Percentiles rank a stretch among this genome's conserved stretches.
These are phyloP conservation scores for Xylocopa sonorina DNA, from an alignment of 1,140 invertebrate genomes.

Conservation along the genomic window DNA sequence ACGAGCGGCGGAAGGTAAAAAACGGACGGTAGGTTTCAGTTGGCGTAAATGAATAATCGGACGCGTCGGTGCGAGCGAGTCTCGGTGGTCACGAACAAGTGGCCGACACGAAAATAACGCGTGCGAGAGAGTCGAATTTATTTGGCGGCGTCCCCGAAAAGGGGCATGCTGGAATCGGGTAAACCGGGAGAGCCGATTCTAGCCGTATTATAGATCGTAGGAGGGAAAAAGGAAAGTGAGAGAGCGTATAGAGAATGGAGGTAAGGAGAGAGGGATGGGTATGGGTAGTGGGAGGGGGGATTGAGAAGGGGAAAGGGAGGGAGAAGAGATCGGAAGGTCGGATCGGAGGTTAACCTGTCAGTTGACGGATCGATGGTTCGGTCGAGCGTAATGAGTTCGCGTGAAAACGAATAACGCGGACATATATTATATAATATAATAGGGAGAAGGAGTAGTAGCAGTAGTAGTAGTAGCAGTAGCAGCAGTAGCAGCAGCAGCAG, in stretches of 20 bases:
- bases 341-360: slow-evolving; percentile 75
- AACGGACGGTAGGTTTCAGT: too few species aligned
- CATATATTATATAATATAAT: slow-evolving; percentile 67
- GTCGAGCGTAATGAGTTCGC: neutral
- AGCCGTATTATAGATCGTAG: neutral
- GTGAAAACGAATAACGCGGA: slow-evolving; percentile 5
- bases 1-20: neutral
- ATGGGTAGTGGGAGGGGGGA: neutral
- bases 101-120: slow-evolving; percentile 45
- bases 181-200: neutral
- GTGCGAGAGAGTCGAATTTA: too few species aligned
- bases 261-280: neutral
- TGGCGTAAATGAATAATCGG: too few species aligned
- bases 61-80: too few species aligned
- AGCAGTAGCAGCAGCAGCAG: too few species aligned
- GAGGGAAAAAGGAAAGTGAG: neutral
- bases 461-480: too few species aligned
- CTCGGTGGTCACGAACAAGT: slow-evolving; percentile 36
- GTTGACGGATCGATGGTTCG: slow-evolving; percentile 68
- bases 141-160: too few species aligned
- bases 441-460: too few species aligned
- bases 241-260: neutral
- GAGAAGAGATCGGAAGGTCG: slow-evolving; percentile 13
- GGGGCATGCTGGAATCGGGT: too few species aligned
- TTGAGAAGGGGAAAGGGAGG: neutral